phyloP scores from a whole-genome alignment of 1,140 invertebrate genomes.

The Drosophila gunungcola region DNA sequence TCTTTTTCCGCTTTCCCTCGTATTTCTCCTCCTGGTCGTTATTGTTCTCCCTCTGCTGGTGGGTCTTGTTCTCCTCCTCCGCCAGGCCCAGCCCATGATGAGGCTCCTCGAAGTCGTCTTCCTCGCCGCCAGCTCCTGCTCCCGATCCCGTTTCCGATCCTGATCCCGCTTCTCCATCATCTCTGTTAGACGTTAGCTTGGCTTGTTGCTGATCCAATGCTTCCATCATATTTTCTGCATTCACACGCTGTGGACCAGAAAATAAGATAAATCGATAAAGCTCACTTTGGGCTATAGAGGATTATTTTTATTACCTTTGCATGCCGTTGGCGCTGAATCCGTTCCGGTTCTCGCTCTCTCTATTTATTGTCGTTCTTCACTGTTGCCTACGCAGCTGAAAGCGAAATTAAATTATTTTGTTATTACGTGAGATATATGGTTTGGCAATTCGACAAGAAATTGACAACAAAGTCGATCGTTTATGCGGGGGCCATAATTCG shows the following conservation, averaged over 20 bases:
- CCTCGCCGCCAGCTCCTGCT: slow-evolving; percentile 43
- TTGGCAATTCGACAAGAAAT: slow-evolving; percentile 15
- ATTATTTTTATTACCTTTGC: slow-evolving; percentile 65
- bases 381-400: slow-evolving; percentile 25
- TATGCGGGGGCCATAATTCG: slow-evolving; percentile 5
- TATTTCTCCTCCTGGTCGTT: slow-evolving; percentile 4
- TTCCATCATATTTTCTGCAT: slow-evolving; percentile 73
- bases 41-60: slow-evolving; percentile 16
- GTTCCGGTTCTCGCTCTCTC: slow-evolving; percentile 23
- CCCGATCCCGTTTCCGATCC: slow-evolving; percentile 21
- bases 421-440: slow-evolving; percentile 21
- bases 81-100: slow-evolving; percentile 42
- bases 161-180: slow-evolving; percentile 40
- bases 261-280: slow-evolving; percentile 40
- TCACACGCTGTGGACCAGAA: slow-evolving; percentile 56
- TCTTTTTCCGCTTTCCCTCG: slow-evolving; percentile 12
- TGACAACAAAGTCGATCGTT: slow-evolving; percentile 9
- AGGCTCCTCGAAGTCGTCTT: slow-evolving; percentile 62
- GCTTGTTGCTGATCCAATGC: slow-evolving; percentile 66
- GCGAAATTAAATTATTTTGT: slow-evolving; percentile 23
- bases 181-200: slow-evolving; percentile 62
- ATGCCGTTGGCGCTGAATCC: slow-evolving; percentile 61
- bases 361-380: slow-evolving; percentile 2
- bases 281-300: slow-evolving; percentile 13
- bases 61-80: slow-evolving; percentile 25